Base-by-base conservation (phyloP, 1,140 invertebrate species). In the Schlechtendalia chinensis region DNA sequence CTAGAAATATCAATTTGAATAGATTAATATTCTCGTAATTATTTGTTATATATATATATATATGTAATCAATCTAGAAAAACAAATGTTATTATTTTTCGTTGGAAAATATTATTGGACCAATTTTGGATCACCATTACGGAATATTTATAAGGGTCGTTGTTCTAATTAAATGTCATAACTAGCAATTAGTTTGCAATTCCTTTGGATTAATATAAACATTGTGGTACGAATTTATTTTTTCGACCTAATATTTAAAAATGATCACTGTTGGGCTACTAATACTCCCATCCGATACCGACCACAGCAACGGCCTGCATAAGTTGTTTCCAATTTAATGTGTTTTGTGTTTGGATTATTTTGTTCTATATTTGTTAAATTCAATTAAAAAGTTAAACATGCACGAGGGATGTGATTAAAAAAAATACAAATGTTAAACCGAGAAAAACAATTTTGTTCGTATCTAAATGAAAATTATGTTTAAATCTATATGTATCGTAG, bases 361-460 rank as follows among this genome's bases (percentile, higher is more conserved):
- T 69, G n/a, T 14, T 69, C 27, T 17, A 50, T 69, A 53, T 14
- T 71, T 50, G 22, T 50, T 71, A 50, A 47, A 71, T 53, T 71
- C 22, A 71, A 71, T 71, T 71, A 71, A 71, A 71, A 71, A 71
- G 17, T 71, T 71, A 53, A 50, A 53, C 12, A 50, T 16, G 5
- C 10, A 11, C 27, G 19, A 71, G 17, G 8, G 6, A 17, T 22
- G n/a, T 67, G 63, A 11, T 67, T 45, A 67, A 71, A 71, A 71
- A 71, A 71, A 50, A 22, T 71, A 16, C 14, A 27, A n/a, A 47
- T 11, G 5, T 69, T 24, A 50, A 71, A 53, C 24, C 16, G 22
- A 27, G 3, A 17, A 19, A 61, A 61, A 61, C 27, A 17, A 71
- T 50, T 50, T 71, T 61, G 16, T 61, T 45, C 22, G 12, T 12